These are phyloP conservation scores for Pteromalus puparum DNA, from an alignment of 1,140 invertebrate species.

Conservation along the genomic window DNA sequence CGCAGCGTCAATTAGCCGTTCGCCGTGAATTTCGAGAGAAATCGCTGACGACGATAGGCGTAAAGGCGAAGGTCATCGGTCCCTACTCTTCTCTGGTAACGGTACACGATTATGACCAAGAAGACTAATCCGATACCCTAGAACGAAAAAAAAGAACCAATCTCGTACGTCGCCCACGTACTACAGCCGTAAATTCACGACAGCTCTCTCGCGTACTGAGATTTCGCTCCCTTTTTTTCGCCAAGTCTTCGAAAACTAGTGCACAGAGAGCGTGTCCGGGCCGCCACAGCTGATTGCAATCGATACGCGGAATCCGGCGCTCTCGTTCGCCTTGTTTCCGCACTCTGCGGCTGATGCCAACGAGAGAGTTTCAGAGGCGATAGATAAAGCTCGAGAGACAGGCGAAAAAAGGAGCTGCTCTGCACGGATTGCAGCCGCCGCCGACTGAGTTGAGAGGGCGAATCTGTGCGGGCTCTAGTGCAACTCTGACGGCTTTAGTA, in stretches of 20 bases:
- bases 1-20: conserved; percentile 29
- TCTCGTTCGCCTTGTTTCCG: conserved; percentile 27
- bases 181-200: not conserved
- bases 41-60: not conserved
- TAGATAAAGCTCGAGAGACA: conserved; percentile 46
- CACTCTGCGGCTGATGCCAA: not conserved
- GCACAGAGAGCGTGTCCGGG: not conserved
- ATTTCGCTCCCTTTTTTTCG: not conserved
- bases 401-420: not conserved
- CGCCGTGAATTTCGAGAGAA: conserved; percentile 27
- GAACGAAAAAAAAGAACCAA: not conserved
- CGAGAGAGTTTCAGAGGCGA: conserved; percentile 1
- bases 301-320: conserved; percentile 25
- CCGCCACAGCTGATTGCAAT: conserved; percentile 43
- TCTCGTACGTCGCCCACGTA: not conserved
- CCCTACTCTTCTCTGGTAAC: not conserved
- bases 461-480: too few species aligned
- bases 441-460: not conserved
- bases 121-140: not conserved
- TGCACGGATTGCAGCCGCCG: too few species aligned
- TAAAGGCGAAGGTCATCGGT: conserved; percentile 5
- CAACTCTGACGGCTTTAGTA: too few species aligned
- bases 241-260: not conserved
- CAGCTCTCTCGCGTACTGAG: too few species aligned
- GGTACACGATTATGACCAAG: not conserved